Evolutionary conservation across 2,888 invertebrate species (phyloP).

Genomic region (Agriotes lineatus): DNA sequence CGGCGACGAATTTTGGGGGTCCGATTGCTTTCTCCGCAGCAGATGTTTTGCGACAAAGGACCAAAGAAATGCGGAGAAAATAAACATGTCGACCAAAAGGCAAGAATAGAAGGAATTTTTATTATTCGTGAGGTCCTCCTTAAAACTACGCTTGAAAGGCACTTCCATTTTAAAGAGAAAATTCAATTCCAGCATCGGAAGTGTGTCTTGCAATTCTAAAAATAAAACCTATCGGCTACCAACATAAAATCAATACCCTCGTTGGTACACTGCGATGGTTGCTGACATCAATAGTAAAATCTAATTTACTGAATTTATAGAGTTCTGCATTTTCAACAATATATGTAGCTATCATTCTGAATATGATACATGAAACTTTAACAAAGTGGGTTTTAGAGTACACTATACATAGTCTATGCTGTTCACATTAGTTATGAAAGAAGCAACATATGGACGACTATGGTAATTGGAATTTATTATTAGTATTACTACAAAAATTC

Average conservation of each 20-base stretch:
- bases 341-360: no score
- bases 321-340: no score
- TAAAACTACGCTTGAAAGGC: neutral
- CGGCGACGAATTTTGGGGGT: neutral
- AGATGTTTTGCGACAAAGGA: neutral
- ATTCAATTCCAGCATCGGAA: conserved; percentile 8
- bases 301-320: no score
- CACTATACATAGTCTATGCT: no score
- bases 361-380: no score
- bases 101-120: neutral
- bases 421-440: no score
- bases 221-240: conserved; percentile 5
- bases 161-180: neutral
- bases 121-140: neutral
- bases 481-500: no score
- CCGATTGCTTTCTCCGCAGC: neutral
- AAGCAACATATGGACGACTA: no score
- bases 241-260: neutral
- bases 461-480: no score
- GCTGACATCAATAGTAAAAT: no score
- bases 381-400: no score
- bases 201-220: neutral
- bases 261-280: no score
- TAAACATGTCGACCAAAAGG: neutral
- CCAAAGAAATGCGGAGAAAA: neutral